Base-by-base conservation (phyloP, 2,113 vertebrate species). In the Macquaria australasica region DNA sequence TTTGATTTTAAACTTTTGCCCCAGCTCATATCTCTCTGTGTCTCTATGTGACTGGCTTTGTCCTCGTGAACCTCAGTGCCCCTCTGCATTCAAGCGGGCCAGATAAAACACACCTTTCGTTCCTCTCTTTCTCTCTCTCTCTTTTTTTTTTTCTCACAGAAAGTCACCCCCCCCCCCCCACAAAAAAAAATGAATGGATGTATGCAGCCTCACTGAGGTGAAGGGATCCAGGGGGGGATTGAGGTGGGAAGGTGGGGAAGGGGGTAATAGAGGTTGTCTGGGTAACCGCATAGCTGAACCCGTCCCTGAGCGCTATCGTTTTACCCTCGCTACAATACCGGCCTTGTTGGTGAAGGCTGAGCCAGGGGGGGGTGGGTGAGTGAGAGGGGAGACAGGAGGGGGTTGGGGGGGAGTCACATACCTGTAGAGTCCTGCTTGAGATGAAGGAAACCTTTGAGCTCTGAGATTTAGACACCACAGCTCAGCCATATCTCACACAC, bases 361-460 rank as follows among this genome's bases (percentile, higher is more conserved):
- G 85, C 89, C 64, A 68, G 5, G 0, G 31, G 43, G n/a, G 21
- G 28, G 53, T 8, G 72, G 21, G 73, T 23, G 55, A 37, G 74
- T 2, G 48, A 28, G 62, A 41, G 45, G 21, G 62, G 63, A 25
- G 68, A 15, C 31, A 7, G 53, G 56, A 39, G 39, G 56, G 51
- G 50, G 53, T 3, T 3, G 66, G 77, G 77, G 58, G 58, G 81
- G 73, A 11, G 82, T 18, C 69, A 31, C 93, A 95, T 95, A 95
- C 93, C 94, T 95, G 93, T 70, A 90, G 86, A 88, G 89, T 81
- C 84, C 85, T 81, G 89, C 84, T 77, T 28, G 81, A 88, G 90
- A 94, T 95, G 93, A 95, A 94, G 92, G 90, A 82, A 92, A 86
- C 93, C 92, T 95, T 95, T 94, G 91, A 94, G 91, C 77, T 83